These are phyloP conservation scores for Danaus melanippus DNA, from an alignment of 1,140 invertebrate species.

Conservation along the genomic window DNA sequence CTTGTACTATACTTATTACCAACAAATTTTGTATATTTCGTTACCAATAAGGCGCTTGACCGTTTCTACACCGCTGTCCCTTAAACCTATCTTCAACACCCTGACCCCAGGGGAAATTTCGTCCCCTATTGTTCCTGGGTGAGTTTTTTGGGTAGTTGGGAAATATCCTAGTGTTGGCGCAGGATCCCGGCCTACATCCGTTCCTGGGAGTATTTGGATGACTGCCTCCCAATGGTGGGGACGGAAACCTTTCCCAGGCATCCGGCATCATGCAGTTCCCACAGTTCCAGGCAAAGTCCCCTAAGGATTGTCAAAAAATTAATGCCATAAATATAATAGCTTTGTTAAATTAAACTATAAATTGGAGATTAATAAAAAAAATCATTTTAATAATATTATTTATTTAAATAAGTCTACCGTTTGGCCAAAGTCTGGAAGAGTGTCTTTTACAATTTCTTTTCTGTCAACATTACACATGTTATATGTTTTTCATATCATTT, in stretches of 20 bases:
- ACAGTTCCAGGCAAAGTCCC: conserved; percentile 50
- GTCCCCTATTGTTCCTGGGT: conserved; percentile 32
- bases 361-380: conserved; percentile 10
- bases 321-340: not conserved
- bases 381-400: conserved; percentile 42
- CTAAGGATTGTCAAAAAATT: conserved; percentile 25
- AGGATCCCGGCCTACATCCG: conserved; percentile 46
- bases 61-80: conserved; percentile 49
- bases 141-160: conserved; percentile 40
- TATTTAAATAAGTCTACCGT: conserved; percentile 59
- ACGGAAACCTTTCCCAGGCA: conserved; percentile 38
- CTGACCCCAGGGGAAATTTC: conserved; percentile 51
- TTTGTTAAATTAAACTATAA: no score
- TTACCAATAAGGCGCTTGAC: conserved; percentile 56
- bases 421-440: conserved; percentile 66
- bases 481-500: no score
- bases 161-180: conserved; percentile 36
- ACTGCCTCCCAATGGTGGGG: conserved; percentile 33
- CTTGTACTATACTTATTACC: no score
- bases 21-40: not conserved
- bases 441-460: conserved; percentile 34
- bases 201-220: conserved; percentile 45
- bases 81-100: conserved; percentile 46
- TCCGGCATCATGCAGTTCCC: conserved; percentile 48
- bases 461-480: conserved; percentile 9